phyloP scores from a whole-genome alignment of 1,140 invertebrate genomes.

The Cydia pomonella region DNA sequence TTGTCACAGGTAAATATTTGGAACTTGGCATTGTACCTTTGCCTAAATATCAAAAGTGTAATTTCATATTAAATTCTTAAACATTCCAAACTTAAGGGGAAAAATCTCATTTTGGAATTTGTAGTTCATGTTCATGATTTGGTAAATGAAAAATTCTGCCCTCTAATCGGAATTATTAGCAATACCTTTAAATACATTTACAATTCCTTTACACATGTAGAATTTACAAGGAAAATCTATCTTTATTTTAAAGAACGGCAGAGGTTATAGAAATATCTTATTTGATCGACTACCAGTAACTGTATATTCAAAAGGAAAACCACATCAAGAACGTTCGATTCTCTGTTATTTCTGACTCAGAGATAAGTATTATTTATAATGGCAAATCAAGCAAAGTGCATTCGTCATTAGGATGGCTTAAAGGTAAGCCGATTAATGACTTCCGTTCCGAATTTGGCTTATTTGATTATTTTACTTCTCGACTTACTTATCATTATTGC shows the following conservation, averaged over 20 bases:
- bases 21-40: no score
- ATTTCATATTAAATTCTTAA: no score
- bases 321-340: not conserved
- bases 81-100: no score
- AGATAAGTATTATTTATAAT: not conserved
- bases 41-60: no score
- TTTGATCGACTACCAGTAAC: not conserved
- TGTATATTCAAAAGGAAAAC: not conserved
- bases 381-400: not conserved
- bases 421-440: not conserved
- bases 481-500: not conserved
- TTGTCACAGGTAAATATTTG: conserved; percentile 36
- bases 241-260: not conserved
- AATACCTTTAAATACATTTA: not conserved
- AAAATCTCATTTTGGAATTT: not conserved
- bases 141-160: not conserved
- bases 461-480: not conserved
- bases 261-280: not conserved
- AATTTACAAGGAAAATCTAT: not conserved
- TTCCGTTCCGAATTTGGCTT: not conserved
- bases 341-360: not conserved
- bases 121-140: no score
- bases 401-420: not conserved
- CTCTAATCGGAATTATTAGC: not conserved
- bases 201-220: not conserved